A percentile compares a stretch with the other conserved stretches of the same genome.
Conservation (phyloP, 2,113 vertebrate species). For the Gasterosteus aculeatus region DNA sequence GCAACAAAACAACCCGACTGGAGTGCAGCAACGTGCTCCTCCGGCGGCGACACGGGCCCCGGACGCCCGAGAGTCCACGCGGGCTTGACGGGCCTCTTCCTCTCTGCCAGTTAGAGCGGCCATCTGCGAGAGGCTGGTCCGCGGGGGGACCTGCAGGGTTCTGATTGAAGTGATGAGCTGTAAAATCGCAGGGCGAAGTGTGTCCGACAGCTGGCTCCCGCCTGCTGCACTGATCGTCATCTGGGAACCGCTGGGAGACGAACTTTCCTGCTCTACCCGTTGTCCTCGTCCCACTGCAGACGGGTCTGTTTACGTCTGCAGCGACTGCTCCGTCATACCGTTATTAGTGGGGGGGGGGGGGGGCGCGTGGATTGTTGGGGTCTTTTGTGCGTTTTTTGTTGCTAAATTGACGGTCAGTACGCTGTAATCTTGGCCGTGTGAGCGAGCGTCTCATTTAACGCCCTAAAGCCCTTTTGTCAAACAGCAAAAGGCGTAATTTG, state of each 20-base stretch:
- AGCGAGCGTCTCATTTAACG: background rate
- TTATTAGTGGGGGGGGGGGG: background rate
- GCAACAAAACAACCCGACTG: conserved; percentile 35
- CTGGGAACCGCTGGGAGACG: conserved; percentile 40
- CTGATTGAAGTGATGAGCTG: conserved; percentile 67
- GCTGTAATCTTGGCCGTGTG: background rate
- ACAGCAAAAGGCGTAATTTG: background rate
- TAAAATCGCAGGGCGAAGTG: conserved; percentile 32
- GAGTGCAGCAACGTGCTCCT: conserved; percentile 39
- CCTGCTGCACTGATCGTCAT: conserved; percentile 39
- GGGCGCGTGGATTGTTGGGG: background rate
- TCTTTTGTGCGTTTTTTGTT: background rate
- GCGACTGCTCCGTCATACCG: conserved; percentile 14
- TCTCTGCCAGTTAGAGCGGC: conserved; percentile 58
- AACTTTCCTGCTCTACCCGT: conserved; percentile 50
- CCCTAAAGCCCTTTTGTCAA: background rate
- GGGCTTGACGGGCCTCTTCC: conserved; percentile 37
- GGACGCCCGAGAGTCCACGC: conserved; percentile 33
- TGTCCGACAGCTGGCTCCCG: conserved; percentile 38
- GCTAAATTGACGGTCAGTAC: background rate
- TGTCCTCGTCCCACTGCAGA: conserved; percentile 52
- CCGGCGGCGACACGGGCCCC: conserved; percentile 39
- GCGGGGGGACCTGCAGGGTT: conserved; percentile 49
- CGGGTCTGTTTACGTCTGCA: conserved; percentile 45
- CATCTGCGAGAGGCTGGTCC: conserved; percentile 53